A percentile compares a stretch with the other conserved stretches of the same genome.
These are phyloP conservation scores for Lethenteron reissneri DNA, from an alignment of 2,113 vertebrate genomes.

Conservation along the genomic window DNA sequence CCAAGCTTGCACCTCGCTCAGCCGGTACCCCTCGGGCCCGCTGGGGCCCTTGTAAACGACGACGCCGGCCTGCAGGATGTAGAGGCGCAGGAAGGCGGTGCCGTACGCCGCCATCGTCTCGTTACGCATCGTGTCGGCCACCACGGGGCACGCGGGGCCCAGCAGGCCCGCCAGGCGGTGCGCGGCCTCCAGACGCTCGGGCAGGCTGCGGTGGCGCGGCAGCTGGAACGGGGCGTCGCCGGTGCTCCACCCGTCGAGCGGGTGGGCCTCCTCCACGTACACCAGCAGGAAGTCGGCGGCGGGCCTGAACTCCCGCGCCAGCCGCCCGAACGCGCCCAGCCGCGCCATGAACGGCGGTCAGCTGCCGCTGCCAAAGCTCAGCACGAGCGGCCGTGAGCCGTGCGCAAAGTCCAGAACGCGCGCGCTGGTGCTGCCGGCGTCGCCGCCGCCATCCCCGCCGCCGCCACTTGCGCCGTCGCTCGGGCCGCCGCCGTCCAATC, in stretches of 20 bases:
- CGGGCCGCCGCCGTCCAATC: conserved; percentile 89
- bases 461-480: too few species aligned
- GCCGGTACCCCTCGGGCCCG: conserved; percentile 86
- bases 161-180: conserved; percentile 46
- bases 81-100: conserved; percentile 95
- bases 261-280: conserved; percentile 95
- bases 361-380: conserved; percentile 98
- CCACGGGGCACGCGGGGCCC: conserved; percentile 47
- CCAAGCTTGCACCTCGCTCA: conserved; percentile 73
- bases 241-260: conserved; percentile 92
- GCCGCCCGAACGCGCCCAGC: conserved; percentile 66
- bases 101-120: conserved; percentile 85
- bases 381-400: conserved; percentile 57
- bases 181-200: conserved; percentile 67
- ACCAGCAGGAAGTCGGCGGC: conserved; percentile 86
- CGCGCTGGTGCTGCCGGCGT: conserved; percentile 36
- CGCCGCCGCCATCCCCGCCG: conserved; percentile 54
- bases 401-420: conserved; percentile 61
- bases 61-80: conserved; percentile 53
- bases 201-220: conserved; percentile 72
- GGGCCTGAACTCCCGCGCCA: conserved; percentile 61
- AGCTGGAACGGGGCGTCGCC: conserved; percentile 79
- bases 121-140: conserved; percentile 89
- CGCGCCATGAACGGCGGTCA: conserved; percentile 99
- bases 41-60: conserved; percentile 81